Conservation (phyloP, 2,888 invertebrate genomes). For the Tenthredo distinguenda region DNA sequence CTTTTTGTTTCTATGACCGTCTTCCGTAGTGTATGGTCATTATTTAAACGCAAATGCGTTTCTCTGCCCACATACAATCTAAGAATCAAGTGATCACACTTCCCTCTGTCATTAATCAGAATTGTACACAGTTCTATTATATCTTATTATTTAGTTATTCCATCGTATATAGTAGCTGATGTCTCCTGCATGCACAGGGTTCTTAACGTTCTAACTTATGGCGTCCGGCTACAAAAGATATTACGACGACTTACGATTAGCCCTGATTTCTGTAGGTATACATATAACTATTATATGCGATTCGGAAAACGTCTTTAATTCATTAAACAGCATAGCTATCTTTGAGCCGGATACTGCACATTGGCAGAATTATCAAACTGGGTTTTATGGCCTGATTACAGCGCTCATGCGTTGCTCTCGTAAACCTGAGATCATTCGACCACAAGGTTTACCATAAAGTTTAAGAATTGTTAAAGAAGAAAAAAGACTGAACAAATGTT, state of each 20-base stretch:
- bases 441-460: background rate
- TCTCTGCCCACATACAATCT: slow-evolving; percentile 58
- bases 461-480: background rate
- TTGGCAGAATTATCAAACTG: background rate
- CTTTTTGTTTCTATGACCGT: background rate
- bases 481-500: background rate
- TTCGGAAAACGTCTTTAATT: slow-evolving; percentile 15
- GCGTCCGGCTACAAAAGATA: slow-evolving; percentile 44
- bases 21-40: background rate
- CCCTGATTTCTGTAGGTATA: slow-evolving; percentile 29
- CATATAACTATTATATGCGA: background rate
- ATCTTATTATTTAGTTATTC: slow-evolving; percentile 54
- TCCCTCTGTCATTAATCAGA: slow-evolving; percentile 64
- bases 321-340: background rate
- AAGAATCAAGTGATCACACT: slow-evolving; percentile 48
- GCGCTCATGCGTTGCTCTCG: background rate
- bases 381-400: background rate
- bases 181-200: background rate
- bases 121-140: slow-evolving; percentile 66
- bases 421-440: background rate
- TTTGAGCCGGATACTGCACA: slow-evolving; percentile 15
- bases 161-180: background rate
- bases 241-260: slow-evolving; percentile 4
- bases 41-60: slow-evolving; percentile 13
- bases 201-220: slow-evolving; percentile 47